Evolutionary conservation across 2,113 vertebrate genomes (phyloP), one percentile per base, ranked within the genome.

Genomic region (Thinocorus orbignyianus): DNA sequence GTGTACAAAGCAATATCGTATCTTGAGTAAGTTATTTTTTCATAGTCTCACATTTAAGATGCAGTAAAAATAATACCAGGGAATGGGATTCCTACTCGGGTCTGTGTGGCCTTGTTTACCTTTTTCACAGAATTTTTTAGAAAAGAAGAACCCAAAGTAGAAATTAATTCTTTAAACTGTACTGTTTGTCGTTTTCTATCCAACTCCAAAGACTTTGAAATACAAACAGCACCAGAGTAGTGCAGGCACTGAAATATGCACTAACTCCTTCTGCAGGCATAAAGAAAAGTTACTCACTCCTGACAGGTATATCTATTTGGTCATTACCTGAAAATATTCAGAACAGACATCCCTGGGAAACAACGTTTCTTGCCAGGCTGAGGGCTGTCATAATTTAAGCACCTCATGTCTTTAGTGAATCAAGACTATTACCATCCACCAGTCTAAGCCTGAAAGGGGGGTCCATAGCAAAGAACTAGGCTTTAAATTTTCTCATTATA

Each of bases 301-400:
- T 76, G 68, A 83, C 80, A 88, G 41, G 70, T 77, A 33, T 88
- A 90, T 72, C 66, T 44, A 88, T 91, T 91, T 93, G 81, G 87
- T 89, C 92, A 84, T 86, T 81, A 91, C 49, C 49, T 83, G 72
- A 81, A 92, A 86, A 92, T 77, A 91, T 91, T 92, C 93, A 69
- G 68, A 93, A 78, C 68, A 37, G 54, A 41, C 31, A 73, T 78
- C 81, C 80, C 84, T 81, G 42, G 61, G 69, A 96, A 77, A 78
- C 54, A 88, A 88, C 61, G 37, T 11, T 65, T 52, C 70, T 70
- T 90, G 42, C 78, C 17, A 49, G 42, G 81, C 86, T 93, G 79
- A 95, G 65, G 55, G 81, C 70, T 93, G 73, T 93, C 92, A 37
- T 87, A 81, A 88, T 96, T 91, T 89, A 86, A 58, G 72, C 60